Evolutionary conservation across 2,113 vertebrate species (phyloP), one percentile per base, ranked within the genome.

Genomic region (Nyctereutes procyonoides): DNA sequence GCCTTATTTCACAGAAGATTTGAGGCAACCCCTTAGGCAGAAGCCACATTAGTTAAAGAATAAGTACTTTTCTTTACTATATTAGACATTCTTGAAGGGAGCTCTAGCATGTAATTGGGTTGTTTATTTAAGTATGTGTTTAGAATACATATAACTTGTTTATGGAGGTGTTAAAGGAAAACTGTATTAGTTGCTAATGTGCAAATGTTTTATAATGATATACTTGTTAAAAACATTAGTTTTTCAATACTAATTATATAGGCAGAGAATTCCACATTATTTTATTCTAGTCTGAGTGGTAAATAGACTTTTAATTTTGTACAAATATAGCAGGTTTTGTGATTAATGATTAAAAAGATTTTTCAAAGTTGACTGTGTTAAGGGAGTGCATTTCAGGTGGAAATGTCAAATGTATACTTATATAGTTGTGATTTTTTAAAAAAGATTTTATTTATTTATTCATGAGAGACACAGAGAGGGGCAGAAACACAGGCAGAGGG

Each of bases 141-240:
- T 92, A 83, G 90, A 84, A 55, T 81, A 3, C 82, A 85, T 88
- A 86, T 90, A 94, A 87, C 62, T 90, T 83, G 38, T 95, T 98
- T 79, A 93, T 82, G 58, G 96, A 96, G 55, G 84, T 97, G 74
- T 60, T 98, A 94, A 97, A 89, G 96, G 79, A 96, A 4, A 96
- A 91, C 92, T 88, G 32, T 89, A 88, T 55, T 90, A 82, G 71
- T 96, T 86, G 81, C 84, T 97, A 95, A 93, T 92, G 58, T 84
- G 74, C 32, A 94, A 93, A 96, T 83, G 48, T 48, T 96, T 96
- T 97, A 90, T 94, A 97, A 94, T 96, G 86, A 73, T 94, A 89
- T 35, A 32, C 82, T 93, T 94, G 67, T 81, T 97, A 94, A 56
- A 93, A 88, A 82, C 67, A 87, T 95, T 97, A 84, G 69, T 86